Evolutionary conservation across 2,888 invertebrate species (phyloP), one percentile per base, ranked within the genome.

Genomic region (Cerastoderma edule): DNA sequence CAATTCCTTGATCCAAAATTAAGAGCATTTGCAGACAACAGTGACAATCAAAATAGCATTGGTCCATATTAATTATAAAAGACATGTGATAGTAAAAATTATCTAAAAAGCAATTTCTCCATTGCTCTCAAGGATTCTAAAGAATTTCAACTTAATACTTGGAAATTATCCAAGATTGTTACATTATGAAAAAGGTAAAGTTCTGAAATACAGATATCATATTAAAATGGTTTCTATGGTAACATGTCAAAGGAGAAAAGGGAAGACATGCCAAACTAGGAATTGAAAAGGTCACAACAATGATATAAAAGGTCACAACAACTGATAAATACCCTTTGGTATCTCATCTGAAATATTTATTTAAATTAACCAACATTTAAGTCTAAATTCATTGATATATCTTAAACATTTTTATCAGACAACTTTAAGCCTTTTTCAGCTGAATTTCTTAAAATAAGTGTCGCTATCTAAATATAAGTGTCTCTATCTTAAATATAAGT

Each of bases 321-420:
- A 63, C 35, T 35, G 48, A 74, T 68, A 66, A 57, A 65, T 78
- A 78, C 78, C 69, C 78, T 74, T 56, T 78, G 78, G 57, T 78
- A 78, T 53, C 78, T 67, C 65, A 78, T 64, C 78, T 78, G 71
- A 16, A 71, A 71, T 4, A 57, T 28, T 1, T 16, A 54, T 24
- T 8, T 10, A 16, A 19, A 53, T 16, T 53, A 13, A 39, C 24
- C n/a, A n/a, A 64, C 16, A 32, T 32, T 33, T 48, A 13, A 13
- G 50, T 6, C 10, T 13, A 50, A 22, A n/a, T 50, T 13, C 24
- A 33, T 32, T 22, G n/a, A 32, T 2, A 24, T 16, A 27, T 16
- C 22, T n/a, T 54, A 28, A 8, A 27, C 28, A 24, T 24, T 22
- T 22, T 2, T 22, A 22, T 13, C 13, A 53, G 2, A 2, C 24